Base-by-base conservation (phyloP, 2,888 invertebrate genomes). In the Scaptomyza polygonia region DNA sequence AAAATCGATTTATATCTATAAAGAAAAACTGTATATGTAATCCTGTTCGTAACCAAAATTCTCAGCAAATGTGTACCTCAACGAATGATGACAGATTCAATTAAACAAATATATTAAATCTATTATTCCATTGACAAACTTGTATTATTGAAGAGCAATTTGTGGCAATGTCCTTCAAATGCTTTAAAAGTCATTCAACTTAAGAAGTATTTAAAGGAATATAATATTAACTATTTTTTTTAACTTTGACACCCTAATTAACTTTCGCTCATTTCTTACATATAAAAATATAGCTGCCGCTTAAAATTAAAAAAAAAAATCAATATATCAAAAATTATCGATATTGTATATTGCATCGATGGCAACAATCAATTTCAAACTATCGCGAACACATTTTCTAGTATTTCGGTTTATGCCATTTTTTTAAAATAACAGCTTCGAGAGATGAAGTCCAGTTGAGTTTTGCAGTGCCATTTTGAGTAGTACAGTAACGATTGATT, bases 31-130 rank as follows among this genome's bases (percentile, higher is more conserved):
- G 12, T 56, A 42, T 47, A 68, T 54, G 65, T 78, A 67, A 69
- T 47, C 51, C 43, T 78, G 51, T 72, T 75, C 65, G 72, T 63
- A 72, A 75, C 70, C 76, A 58, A 85, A 79, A 47, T 65, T 73
- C 42, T 76, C 79, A 79, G 56, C 58, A 73, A 57, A 72, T 71
- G 30, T 71, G 18, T 80, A 85, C 80, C 80, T 80, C 65, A 67
- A 70, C 64, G 55, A 65, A 54, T 40, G 47, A 55, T 44, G 57
- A 45, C 43, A 49, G 57, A 51, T 53, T 59, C 61, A 71, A 72
- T 53, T 67, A 73, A 57, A 67, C 11, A 77, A 43, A 32, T 36
- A 36, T 68, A 63, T 73, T 84, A 71, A 62, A 75, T 71, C 70
- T 62, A 71, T 32, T 58, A 53, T 25, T 18, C 16, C 14, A 36